Base-by-base conservation (phyloP, 2,113 vertebrate genomes). In the Edolisoma coerulescens region DNA sequence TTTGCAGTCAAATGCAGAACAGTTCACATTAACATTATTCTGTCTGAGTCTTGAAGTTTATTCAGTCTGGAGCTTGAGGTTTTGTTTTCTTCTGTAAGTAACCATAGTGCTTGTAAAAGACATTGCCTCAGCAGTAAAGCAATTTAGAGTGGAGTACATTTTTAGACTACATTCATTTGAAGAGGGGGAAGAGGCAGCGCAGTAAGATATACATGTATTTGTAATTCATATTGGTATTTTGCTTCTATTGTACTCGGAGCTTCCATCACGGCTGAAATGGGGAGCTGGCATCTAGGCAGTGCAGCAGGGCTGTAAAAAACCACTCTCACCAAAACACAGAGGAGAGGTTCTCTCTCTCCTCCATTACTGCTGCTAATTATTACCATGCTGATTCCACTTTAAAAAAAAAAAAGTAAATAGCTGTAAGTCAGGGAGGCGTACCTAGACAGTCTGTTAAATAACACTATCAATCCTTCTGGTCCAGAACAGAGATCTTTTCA, bases 161-260 rank as follows among this genome's bases (percentile, higher is more conserved):
- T 98, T 98, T 97, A 98, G 96, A 93, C 78, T 88, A 93, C 73
- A 59, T 89, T 98, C 94, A 97, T 95, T 98, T 97, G 95, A 97
- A 94, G 96, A 57, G 59, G 67, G 27, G 94, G 94, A 97, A 97
- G 97, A 96, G 89, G 89, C 90, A 80, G 15, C 94, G 87, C 69
- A 70, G 90, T 92, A 94, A 96, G 94, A 98, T 97, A 96, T 86
- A 87, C 91, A 95, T 81, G 67, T 84, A 98, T 98, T 98, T 98
- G 97, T 98, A 98, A 98, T 98, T 98, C 97, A 97, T 98, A 97
- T 97, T 95, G 91, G 96, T 96, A 89, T 95, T 97, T 78, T 96
- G 94, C 84, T 97, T 91, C 97, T 96, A 97, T 98, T 98, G 95
- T 98, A 94, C 96, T 97, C 80, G 61, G 82, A 97, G 93, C 83